Evolutionary conservation across 2,888 invertebrate genomes (phyloP).

Genomic region (Sericinus montela): DNA sequence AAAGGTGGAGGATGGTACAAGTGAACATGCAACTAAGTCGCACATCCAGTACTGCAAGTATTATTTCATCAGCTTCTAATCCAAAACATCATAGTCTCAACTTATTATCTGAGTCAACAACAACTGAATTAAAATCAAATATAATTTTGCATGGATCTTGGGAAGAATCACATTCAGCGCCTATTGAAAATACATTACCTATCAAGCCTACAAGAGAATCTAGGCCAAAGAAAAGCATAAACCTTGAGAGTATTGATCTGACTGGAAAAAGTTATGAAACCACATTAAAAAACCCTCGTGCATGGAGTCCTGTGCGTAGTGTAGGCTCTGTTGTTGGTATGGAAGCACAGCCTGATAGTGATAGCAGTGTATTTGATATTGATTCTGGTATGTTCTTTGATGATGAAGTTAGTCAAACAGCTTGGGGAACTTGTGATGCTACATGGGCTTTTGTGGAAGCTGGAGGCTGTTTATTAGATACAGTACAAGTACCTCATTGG

Average conservation of each 20-base stretch:
- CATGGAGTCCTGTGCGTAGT: constrained; percentile 93
- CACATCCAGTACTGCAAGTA: constrained; percentile 88
- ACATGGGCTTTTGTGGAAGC: constrained; percentile 90
- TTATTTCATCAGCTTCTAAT: constrained; percentile 81
- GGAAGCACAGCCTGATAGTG: constrained; percentile 92
- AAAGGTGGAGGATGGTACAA: constrained; percentile 90
- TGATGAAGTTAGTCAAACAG: constrained; percentile 86
- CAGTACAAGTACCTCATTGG: constrained; percentile 88
- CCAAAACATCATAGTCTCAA: constrained; percentile 85
- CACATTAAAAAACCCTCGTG: constrained; percentile 87
- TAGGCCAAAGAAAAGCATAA: constrained; percentile 49
- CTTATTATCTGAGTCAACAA: constrained; percentile 53
- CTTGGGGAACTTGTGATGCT: constrained; percentile 89
- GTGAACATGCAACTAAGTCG: constrained; percentile 90
- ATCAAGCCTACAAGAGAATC: constrained; percentile 64
- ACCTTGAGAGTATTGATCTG: constrained; percentile 72
- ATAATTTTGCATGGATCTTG: constrained; percentile 80
- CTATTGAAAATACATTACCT: constrained; percentile 83
- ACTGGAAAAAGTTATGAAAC: constrained; percentile 84
- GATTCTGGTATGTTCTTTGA: constrained; percentile 90
- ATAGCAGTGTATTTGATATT: constrained; percentile 88
- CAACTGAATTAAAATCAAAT: constrained; percentile 65
- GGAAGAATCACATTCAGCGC: constrained; percentile 87
- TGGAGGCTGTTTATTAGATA: constrained; percentile 88
- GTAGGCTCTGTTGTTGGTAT: constrained; percentile 91